Conservation (phyloP, 2,797 vertebrate species). For the Malurus leucopterus region DNA sequence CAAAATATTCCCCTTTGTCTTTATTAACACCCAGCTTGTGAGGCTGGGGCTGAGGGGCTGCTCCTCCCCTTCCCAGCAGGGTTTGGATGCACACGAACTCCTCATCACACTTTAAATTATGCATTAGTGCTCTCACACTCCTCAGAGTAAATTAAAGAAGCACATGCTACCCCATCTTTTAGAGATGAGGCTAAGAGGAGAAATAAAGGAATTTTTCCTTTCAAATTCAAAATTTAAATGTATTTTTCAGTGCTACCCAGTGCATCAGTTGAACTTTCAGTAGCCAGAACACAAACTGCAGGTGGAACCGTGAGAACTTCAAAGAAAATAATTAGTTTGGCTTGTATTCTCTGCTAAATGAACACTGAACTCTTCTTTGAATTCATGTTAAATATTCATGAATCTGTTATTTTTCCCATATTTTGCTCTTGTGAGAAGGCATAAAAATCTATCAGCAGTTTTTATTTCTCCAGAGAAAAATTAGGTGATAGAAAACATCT, state of each 20-base stretch:
- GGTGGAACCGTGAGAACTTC: neutral
- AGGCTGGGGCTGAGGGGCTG: neutral
- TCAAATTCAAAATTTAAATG: neutral
- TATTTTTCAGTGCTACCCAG: neutral
- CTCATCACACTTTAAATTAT: neutral
- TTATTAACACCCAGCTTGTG: neutral
- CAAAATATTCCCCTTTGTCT: neutral
- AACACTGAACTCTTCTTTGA: neutral
- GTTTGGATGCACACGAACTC: neutral
- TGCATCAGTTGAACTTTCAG: neutral
- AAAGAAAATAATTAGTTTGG: neutral
- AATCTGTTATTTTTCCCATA: neutral
- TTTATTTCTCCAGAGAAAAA: slow-evolving; percentile 26
- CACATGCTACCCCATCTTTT: neutral
- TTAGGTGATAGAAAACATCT: neutral
- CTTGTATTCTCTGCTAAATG: neutral
- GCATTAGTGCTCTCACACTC: neutral
- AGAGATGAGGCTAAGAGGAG: neutral
- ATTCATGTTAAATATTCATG: slow-evolving; percentile 13
- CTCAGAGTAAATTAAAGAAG: neutral
- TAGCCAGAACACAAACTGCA: neutral
- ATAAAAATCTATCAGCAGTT: neutral
- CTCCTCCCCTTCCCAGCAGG: neutral
- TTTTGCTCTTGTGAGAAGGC: neutral
- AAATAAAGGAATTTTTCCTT: neutral